Evolutionary conservation across 2,888 invertebrate genomes (phyloP).

Genomic region (Euspilapteryx auroguttella): DNA sequence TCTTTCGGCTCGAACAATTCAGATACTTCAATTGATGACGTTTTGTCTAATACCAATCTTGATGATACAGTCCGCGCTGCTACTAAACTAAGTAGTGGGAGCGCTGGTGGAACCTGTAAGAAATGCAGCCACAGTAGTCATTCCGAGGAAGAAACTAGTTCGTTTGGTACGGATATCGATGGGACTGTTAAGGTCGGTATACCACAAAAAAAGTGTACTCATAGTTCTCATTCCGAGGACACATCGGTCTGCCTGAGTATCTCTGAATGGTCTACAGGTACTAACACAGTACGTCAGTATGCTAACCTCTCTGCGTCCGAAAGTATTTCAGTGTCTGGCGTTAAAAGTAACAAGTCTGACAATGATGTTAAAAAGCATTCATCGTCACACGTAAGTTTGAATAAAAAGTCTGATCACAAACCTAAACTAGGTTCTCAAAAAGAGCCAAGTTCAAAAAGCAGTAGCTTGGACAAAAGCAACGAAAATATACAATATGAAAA

Average conservation of each 20-base stretch:
- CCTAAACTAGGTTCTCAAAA: slow-evolving; percentile 36
- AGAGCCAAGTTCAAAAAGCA: slow-evolving; percentile 62
- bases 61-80: slow-evolving; percentile 60
- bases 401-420: slow-evolving; percentile 56
- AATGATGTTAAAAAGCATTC: slow-evolving; percentile 61
- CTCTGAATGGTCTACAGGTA: slow-evolving; percentile 87
- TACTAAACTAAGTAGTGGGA: slow-evolving; percentile 47
- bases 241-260: slow-evolving; percentile 84
- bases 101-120: slow-evolving; percentile 57
- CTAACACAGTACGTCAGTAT: slow-evolving; percentile 81
- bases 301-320: slow-evolving; percentile 73
- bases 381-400: slow-evolving; percentile 40
- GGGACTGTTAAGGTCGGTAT: slow-evolving; percentile 80
- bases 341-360: slow-evolving; percentile 64
- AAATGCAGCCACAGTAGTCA: slow-evolving; percentile 72
- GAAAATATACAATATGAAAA: slow-evolving; percentile 62
- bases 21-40: slow-evolving; percentile 66
- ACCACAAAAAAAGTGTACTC: slow-evolving; percentile 80
- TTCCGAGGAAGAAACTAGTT: slow-evolving; percentile 75
- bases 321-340: slow-evolving; percentile 63
- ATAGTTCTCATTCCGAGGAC: slow-evolving; percentile 84
- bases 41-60: slow-evolving; percentile 59
- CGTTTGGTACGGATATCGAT: slow-evolving; percentile 76
- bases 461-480: slow-evolving; percentile 59
- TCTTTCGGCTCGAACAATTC: slow-evolving; percentile 65